phyloP scores from a whole-genome alignment of 2,113 vertebrate genomes.

The Trematomus loennbergii region DNA sequence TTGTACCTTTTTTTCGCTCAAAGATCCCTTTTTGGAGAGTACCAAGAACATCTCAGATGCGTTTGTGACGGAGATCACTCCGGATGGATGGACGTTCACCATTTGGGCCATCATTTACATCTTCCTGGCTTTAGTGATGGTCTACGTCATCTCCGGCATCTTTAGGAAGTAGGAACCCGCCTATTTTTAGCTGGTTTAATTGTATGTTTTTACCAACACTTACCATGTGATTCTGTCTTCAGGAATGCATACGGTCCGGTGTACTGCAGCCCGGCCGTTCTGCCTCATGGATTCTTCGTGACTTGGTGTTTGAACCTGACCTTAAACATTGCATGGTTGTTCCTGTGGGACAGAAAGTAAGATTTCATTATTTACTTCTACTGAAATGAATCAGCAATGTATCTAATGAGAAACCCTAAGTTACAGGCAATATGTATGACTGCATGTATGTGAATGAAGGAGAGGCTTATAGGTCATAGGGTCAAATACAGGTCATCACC shows the following conservation, averaged over 20 bases:
- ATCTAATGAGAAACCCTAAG: no score
- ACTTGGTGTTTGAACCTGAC: constrained; percentile 78
- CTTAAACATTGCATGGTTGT: constrained; percentile 74
- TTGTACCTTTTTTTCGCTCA: no score
- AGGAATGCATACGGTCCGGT: constrained; percentile 77
- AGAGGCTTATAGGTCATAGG: not conserved
- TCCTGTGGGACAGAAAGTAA: constrained; percentile 83
- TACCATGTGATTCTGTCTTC: constrained; percentile 7
- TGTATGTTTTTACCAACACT: not conserved
- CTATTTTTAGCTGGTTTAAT: not conserved
- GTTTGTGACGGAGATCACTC: constrained; percentile 77
- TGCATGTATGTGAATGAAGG: not conserved
- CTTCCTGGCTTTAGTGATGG: constrained; percentile 68
- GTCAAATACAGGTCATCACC: not conserved
- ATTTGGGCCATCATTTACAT: constrained; percentile 81
- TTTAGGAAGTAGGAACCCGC: constrained; percentile 69
- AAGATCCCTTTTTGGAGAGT: constrained; percentile 71
- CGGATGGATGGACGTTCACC: constrained; percentile 79
- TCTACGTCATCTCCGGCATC: constrained; percentile 66
- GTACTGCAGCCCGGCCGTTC: constrained; percentile 76
- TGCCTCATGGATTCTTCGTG: constrained; percentile 74
- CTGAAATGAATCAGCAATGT: not conserved
- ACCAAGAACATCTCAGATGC: constrained; percentile 68
- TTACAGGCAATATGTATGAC: not conserved
- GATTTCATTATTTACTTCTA: not conserved